These are phyloP conservation scores for Eurystomus glaucurus DNA, from an alignment of 2,797 vertebrate species.

Conservation along the genomic window DNA sequence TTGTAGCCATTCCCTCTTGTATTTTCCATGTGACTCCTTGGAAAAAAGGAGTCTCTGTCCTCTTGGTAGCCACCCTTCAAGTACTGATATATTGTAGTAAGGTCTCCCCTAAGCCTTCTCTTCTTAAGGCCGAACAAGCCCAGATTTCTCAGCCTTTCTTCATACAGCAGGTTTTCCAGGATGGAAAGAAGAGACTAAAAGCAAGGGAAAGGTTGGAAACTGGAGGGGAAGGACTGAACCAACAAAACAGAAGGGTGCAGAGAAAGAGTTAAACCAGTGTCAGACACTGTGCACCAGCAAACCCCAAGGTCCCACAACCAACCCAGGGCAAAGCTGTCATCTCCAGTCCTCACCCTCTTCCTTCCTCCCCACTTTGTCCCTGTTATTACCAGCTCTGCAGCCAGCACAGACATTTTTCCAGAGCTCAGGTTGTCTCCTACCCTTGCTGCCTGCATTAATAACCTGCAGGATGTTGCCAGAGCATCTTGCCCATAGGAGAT, in stretches of 20 bases:
- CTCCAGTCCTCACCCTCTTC: background rate
- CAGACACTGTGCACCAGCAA: background rate
- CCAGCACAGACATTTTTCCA: background rate
- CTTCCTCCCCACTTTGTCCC: background rate
- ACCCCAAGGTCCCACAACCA: fast-evolving
- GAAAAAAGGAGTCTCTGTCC: too few relatives aligned
- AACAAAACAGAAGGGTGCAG: background rate
- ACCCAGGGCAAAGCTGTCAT: background rate
- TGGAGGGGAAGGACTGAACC: background rate
- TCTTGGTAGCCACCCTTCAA: too few relatives aligned
- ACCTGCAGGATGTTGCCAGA: fast-evolving
- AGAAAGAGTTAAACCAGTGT: background rate
- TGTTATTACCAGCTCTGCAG: background rate
- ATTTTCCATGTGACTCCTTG: too few relatives aligned
- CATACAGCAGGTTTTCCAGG: too few relatives aligned
- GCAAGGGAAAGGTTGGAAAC: background rate
- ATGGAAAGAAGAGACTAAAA: background rate
- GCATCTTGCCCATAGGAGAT: background rate
- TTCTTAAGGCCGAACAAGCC: too few relatives aligned
- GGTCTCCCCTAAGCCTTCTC: too few relatives aligned
- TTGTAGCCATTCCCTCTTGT: too few relatives aligned
- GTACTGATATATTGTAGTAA: too few relatives aligned
- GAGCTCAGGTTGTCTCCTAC: background rate
- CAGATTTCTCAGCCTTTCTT: too few relatives aligned
- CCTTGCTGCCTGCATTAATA: background rate